A percentile compares a stretch with the other conserved stretches of the same genome.
These are phyloP conservation scores for Synergus itoensis DNA, from an alignment of 2,888 invertebrate genomes.

Conservation along the genomic window DNA sequence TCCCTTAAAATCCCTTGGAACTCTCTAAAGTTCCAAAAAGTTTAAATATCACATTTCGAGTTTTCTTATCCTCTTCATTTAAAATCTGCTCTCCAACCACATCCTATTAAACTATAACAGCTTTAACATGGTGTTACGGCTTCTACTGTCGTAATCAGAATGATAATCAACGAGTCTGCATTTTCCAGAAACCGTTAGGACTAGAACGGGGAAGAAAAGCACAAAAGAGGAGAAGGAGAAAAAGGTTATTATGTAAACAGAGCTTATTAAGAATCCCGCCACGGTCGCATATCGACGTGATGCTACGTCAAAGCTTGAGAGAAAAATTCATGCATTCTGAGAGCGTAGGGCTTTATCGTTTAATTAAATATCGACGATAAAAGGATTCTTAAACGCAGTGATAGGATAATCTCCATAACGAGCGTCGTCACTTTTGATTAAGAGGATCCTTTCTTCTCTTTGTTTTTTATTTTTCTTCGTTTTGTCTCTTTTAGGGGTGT, in stretches of 20 bases:
- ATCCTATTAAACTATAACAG: slow-evolving; percentile 5
- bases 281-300: slow-evolving; percentile 18
- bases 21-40: neutral
- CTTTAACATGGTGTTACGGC: slow-evolving; percentile 25
- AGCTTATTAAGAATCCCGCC: slow-evolving; percentile 30
- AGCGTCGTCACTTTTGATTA: slow-evolving; percentile 64
- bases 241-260: slow-evolving; percentile 28
- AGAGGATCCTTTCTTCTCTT: slow-evolving; percentile 53
- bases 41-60: neutral
- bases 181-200: neutral
- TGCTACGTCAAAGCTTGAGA: neutral
- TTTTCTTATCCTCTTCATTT: neutral
- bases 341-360: slow-evolving; percentile 64
- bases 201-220: slow-evolving; percentile 4
- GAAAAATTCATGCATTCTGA: slow-evolving; percentile 61
- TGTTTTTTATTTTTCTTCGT: neutral
- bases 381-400: slow-evolving; percentile 58
- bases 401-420: slow-evolving; percentile 61
- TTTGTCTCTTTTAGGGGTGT: neutral
- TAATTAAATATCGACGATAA: slow-evolving; percentile 71
- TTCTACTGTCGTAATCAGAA: slow-evolving; percentile 7
- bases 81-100: neutral
- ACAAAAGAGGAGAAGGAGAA: neutral
- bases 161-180: slow-evolving; percentile 3
- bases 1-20: too few species aligned